These are phyloP conservation scores for Drosophila pegasa DNA, from an alignment of 2,888 invertebrate genomes.

Conservation along the genomic window DNA sequence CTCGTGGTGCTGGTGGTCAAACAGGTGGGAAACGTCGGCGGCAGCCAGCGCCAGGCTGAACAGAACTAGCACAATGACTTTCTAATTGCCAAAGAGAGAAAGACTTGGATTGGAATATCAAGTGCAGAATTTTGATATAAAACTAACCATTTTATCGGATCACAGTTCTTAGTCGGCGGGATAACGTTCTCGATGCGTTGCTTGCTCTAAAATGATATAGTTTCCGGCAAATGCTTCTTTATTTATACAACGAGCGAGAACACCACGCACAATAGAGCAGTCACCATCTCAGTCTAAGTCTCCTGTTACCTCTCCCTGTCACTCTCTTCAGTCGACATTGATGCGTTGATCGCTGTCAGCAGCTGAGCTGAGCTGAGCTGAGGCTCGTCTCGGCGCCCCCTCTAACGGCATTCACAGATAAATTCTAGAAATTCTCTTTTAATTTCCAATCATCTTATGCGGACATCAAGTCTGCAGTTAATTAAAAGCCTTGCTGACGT, in stretches of 20 bases:
- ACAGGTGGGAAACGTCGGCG: conserved; percentile 78
- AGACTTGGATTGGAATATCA: neutral
- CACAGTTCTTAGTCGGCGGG: conserved; percentile 2
- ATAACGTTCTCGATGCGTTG: conserved; percentile 60
- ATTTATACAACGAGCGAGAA: conserved; percentile 70
- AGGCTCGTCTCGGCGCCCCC: conserved; percentile 35
- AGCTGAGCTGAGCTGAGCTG: conserved; percentile 20
- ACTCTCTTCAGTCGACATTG: neutral
- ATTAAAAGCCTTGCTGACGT: conserved; percentile 26
- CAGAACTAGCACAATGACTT: conserved; percentile 65
- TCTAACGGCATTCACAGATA: conserved; percentile 62
- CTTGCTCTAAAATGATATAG: conserved; percentile 68
- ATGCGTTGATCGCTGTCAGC: conserved; percentile 20
- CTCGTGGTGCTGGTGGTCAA: conserved; percentile 55
- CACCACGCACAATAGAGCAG: conserved; percentile 20
- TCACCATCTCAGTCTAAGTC: conserved; percentile 14
- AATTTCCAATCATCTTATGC: conserved; percentile 66
- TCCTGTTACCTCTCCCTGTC: neutral
- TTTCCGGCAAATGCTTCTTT: conserved; percentile 71
- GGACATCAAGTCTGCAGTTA: conserved; percentile 36
- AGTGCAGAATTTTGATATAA: neutral
- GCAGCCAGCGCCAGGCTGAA: conserved; percentile 65
- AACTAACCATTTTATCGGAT: conserved; percentile 59
- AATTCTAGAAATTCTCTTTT: conserved; percentile 70
- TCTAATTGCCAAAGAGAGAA: conserved; percentile 49